phyloP scores from a whole-genome alignment of 2,113 vertebrate genomes.

The Mellivora capensis region DNA sequence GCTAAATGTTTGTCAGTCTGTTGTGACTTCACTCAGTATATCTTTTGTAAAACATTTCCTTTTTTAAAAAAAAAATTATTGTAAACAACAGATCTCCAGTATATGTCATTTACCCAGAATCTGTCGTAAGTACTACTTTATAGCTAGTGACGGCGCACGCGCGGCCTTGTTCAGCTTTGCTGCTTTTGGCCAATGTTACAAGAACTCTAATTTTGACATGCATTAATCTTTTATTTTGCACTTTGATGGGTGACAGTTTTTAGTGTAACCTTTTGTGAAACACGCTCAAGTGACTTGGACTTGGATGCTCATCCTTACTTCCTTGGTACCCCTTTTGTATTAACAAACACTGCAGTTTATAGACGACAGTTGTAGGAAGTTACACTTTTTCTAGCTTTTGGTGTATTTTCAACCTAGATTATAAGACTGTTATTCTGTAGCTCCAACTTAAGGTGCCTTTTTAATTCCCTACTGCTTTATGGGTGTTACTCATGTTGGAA shows the following conservation, averaged over 20 bases:
- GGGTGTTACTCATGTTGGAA: constrained; percentile 4
- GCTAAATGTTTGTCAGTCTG: constrained; percentile 73
- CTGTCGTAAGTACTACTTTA: constrained; percentile 73
- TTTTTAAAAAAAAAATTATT: constrained; percentile 55
- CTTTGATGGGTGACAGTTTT: constrained; percentile 79
- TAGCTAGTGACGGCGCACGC: constrained; percentile 70
- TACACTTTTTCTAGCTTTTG: constrained; percentile 72
- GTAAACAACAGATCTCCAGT: constrained; percentile 74
- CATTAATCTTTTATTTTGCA: constrained; percentile 79
- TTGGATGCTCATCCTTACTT: constrained; percentile 75
- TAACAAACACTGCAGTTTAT: constrained; percentile 79
- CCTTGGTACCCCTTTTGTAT: constrained; percentile 78
- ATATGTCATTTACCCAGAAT: constrained; percentile 73
- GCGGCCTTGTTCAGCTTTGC: constrained; percentile 68
- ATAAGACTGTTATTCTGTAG: constrained; percentile 46
- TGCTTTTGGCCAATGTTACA: constrained; percentile 73
- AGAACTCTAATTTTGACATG: constrained; percentile 73
- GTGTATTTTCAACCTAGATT: constrained; percentile 72
- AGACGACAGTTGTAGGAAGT: constrained; percentile 76
- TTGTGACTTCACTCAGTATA: constrained; percentile 74
- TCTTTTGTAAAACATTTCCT: constrained; percentile 73
- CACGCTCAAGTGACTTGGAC: constrained; percentile 73
- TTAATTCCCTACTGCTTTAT: constrained; percentile 35
- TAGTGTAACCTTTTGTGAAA: constrained; percentile 76
- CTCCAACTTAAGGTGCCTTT: constrained; percentile 56